Percentiles rank a stretch among this genome's conserved stretches.
phyloP scores from a whole-genome alignment of 2,113 vertebrate species.

The Podarcis muralis region DNA sequence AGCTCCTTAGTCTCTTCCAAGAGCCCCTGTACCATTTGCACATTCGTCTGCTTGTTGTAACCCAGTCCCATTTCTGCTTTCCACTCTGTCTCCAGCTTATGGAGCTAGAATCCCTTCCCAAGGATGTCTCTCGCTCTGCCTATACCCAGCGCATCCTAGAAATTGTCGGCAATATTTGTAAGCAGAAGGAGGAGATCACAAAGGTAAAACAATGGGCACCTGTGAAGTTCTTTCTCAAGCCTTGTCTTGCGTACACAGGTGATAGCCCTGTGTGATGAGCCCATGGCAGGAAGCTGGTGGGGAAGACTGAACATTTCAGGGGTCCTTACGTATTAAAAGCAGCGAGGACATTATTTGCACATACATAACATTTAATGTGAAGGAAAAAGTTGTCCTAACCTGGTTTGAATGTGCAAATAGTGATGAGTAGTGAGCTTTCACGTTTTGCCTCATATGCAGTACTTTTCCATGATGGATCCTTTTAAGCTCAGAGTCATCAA shows the following conservation, averaged over 20 bases:
- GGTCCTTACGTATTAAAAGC: background rate
- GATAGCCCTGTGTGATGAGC: too few species aligned
- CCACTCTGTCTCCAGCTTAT: slow-evolving; percentile 70
- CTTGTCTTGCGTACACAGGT: background rate
- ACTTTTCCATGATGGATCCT: too few species aligned
- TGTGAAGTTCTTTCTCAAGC: background rate
- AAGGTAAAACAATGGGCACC: slow-evolving; percentile 76
- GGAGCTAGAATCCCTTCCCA: slow-evolving; percentile 84
- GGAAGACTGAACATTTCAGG: background rate
- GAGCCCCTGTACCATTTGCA: background rate
- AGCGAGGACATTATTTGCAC: too few species aligned
- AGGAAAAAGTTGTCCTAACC: background rate
- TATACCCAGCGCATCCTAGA: slow-evolving; percentile 92
- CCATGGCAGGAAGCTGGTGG: too few species aligned
- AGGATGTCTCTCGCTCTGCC: slow-evolving; percentile 85
- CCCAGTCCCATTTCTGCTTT: background rate
- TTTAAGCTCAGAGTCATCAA: background rate
- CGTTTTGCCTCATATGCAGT: background rate
- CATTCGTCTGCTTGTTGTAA: background rate
- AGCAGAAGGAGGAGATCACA: slow-evolving; percentile 93
- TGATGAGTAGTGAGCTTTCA: background rate
- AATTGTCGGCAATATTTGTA: slow-evolving; percentile 91
- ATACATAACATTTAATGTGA: background rate
- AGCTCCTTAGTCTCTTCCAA: background rate
- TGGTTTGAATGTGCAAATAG: background rate